Percentiles rank a stretch among this genome's conserved stretches.
phyloP scores from a whole-genome alignment of 2,113 vertebrate genomes.

The Regulus satrapa region DNA sequence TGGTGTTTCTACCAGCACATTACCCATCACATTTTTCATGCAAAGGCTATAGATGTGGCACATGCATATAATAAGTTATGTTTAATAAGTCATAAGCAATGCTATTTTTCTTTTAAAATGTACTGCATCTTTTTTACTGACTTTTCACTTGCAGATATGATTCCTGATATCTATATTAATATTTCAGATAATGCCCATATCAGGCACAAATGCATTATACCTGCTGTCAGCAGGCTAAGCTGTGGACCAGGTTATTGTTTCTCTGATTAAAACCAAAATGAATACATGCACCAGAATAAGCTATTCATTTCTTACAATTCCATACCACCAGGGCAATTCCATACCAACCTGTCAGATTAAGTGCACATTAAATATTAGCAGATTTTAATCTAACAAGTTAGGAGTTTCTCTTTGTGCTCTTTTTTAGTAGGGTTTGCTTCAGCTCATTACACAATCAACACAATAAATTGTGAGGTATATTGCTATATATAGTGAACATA shows the following conservation, averaged over 20 bases:
- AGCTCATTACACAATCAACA: not conserved
- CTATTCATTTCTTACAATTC: not conserved
- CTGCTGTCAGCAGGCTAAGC: not conserved
- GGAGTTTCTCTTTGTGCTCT: not conserved
- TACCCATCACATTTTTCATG: not conserved
- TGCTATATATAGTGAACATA: not conserved
- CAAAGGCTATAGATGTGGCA: not conserved
- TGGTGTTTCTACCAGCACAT: not conserved
- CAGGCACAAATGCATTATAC: not conserved
- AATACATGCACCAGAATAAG: not conserved
- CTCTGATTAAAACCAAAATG: not conserved
- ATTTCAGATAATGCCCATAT: not conserved
- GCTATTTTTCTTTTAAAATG: not conserved
- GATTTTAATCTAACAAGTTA: not conserved
- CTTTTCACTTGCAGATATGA: not conserved
- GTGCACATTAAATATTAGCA: not conserved
- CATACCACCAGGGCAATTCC: not conserved
- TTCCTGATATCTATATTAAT: not conserved
- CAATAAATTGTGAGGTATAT: not conserved
- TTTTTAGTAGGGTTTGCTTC: not conserved
- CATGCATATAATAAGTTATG: not conserved
- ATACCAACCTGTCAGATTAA: not conserved
- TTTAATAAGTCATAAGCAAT: not conserved
- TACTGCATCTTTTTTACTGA: not conserved
- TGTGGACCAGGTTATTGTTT: not conserved